phyloP scores from a whole-genome alignment of 2,113 vertebrate species.

The Melanerpes formicivorus region DNA sequence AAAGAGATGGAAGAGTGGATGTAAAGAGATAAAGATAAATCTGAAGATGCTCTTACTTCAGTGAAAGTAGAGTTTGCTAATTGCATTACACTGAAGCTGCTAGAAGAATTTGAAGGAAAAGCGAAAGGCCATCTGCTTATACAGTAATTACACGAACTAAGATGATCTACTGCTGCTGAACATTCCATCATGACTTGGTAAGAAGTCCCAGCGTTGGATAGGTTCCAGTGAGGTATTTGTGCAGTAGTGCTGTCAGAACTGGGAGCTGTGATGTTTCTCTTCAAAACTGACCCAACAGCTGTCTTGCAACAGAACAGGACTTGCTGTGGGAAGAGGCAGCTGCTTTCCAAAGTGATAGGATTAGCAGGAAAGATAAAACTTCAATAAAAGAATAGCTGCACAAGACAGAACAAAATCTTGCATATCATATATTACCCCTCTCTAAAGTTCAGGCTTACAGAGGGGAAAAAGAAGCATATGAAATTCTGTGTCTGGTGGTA shows the following conservation, averaged over 20 bases:
- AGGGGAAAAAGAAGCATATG: background rate
- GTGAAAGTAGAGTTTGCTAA: background rate
- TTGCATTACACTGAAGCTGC: background rate
- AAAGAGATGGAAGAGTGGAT: background rate
- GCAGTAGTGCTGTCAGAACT: background rate
- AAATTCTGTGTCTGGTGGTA: background rate
- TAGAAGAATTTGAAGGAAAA: background rate
- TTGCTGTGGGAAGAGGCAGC: background rate
- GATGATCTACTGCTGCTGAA: accelerated
- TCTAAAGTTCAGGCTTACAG: background rate
- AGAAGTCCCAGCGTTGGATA: background rate
- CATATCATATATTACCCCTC: background rate
- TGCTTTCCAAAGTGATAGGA: background rate
- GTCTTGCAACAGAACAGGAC: background rate
- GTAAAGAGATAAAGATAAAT: background rate
- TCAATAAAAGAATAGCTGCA: background rate
- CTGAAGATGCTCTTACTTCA: background rate
- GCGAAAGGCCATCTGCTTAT: background rate
- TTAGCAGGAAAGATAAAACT: background rate
- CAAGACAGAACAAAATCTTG: background rate
- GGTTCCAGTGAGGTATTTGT: background rate
- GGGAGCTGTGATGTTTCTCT: background rate
- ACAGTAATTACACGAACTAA: background rate
- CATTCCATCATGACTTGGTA: background rate
- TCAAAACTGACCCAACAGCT: background rate